Percentiles rank a stretch among this genome's conserved stretches.
These are phyloP conservation scores for Bibio marci DNA, from an alignment of 2,888 invertebrate genomes.

Conservation along the genomic window DNA sequence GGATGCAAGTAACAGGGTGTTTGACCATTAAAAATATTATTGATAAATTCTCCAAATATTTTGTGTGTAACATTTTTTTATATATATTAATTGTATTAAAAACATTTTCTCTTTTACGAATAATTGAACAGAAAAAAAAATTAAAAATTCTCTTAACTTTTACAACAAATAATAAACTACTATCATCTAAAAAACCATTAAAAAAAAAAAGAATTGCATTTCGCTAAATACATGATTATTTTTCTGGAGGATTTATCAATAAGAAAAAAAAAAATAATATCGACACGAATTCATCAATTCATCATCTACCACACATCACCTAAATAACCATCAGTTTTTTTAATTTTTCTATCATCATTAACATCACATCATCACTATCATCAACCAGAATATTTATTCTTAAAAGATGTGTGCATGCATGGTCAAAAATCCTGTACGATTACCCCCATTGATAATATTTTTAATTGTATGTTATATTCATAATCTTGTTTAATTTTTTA, in stretches of 20 bases:
- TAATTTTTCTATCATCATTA: too few species aligned
- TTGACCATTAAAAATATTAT: constrained; percentile 41
- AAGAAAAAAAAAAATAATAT: not conserved
- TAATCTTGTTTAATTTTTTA: too few species aligned
- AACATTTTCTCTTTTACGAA: too few species aligned
- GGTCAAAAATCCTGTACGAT: constrained; percentile 17
- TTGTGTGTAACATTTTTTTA: too few species aligned
- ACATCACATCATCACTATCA: too few species aligned
- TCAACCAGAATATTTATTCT: too few species aligned
- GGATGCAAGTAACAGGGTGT: constrained; percentile 48
- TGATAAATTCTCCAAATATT: constrained; percentile 5
- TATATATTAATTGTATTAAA: too few species aligned
- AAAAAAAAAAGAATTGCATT: not conserved
- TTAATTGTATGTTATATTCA: not conserved
- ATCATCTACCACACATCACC: too few species aligned
- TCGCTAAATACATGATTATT: not conserved
- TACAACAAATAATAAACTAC: too few species aligned
- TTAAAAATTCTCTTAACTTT: constrained; percentile 3
- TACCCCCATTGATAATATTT: constrained; percentile 12
- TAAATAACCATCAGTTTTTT: too few species aligned
- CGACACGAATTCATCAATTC: too few species aligned
- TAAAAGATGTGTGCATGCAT: constrained; percentile 8
- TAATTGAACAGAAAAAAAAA: not conserved
- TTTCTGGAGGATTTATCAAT: constrained; percentile 11
- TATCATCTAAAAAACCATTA: not conserved